A percentile compares a stretch with the other conserved stretches of the same genome.
phyloP scores from a whole-genome alignment of 2,888 invertebrate species.

The Apeira syringaria region DNA sequence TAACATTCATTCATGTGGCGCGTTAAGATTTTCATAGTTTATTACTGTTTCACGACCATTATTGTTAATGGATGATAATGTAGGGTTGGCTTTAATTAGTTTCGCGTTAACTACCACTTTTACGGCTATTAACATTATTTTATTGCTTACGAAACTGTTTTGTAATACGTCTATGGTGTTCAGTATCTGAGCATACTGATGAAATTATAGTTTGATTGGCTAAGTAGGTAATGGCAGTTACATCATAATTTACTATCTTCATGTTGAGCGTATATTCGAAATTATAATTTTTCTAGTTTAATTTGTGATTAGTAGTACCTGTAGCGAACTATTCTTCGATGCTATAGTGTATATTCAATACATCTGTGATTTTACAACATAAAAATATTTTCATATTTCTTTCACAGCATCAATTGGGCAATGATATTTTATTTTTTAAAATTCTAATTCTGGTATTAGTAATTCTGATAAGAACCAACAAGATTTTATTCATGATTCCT shows the following conservation, averaged over 20 bases:
- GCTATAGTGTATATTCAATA: too few relatives aligned
- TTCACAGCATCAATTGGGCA: too few relatives aligned
- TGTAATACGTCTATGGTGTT: constrained; percentile 38
- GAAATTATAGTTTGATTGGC: constrained; percentile 33
- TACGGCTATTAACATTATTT: constrained; percentile 54
- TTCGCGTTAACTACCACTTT: constrained; percentile 50
- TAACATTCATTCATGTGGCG: constrained; percentile 64
- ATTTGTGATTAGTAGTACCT: constrained; percentile 31
- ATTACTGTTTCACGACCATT: constrained; percentile 46
- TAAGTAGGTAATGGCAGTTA: constrained; percentile 35
- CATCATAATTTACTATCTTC: constrained; percentile 31
- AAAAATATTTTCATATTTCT: too few relatives aligned
- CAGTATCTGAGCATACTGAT: constrained; percentile 24
- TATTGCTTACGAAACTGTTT: constrained; percentile 51
- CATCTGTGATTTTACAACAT: too few relatives aligned
- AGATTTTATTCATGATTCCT: too few relatives aligned
- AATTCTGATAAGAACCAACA: too few relatives aligned
- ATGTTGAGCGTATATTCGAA: constrained; percentile 21
- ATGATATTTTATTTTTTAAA: too few relatives aligned
- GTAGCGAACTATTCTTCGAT: too few relatives aligned
- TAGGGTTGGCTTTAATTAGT: constrained; percentile 56
- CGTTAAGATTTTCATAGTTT: constrained; percentile 54
- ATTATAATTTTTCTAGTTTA: constrained; percentile 34
- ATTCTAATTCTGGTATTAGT: too few relatives aligned
- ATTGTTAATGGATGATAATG: constrained; percentile 59